These are phyloP conservation scores for Acleris sparsana DNA, from an alignment of 2,888 invertebrate species.

Conservation along the genomic window DNA sequence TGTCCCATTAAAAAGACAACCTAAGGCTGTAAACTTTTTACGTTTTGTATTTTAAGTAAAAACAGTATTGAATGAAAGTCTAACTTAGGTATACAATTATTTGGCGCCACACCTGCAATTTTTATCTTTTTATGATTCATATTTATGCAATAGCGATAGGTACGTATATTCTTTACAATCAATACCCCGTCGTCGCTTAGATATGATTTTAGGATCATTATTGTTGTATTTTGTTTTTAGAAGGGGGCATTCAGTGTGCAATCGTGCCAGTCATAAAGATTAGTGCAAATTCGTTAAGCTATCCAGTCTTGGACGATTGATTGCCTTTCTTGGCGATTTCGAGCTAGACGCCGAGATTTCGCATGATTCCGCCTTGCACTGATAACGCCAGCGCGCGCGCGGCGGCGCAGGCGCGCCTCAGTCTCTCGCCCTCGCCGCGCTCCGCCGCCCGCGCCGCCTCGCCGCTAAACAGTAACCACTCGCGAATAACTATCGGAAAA, in stretches of 20 bases:
- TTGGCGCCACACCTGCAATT: too few relatives aligned
- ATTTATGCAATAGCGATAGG: too few relatives aligned
- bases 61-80: too few relatives aligned
- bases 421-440: constrained; percentile 53
- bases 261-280: constrained; percentile 6
- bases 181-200: too few relatives aligned
- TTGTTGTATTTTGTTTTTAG: not conserved
- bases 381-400: constrained; percentile 60
- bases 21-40: not conserved
- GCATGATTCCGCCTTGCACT: constrained; percentile 67
- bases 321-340: constrained; percentile 22
- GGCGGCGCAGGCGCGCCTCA: constrained; percentile 41
- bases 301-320: constrained; percentile 31
- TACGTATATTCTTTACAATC: too few relatives aligned
- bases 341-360: constrained; percentile 54
- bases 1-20: not conserved
- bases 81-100: too few relatives aligned
- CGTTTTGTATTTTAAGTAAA: not conserved
- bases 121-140: too few relatives aligned
- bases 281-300: constrained; percentile 10
- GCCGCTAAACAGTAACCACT: constrained; percentile 26
- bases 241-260: not conserved
- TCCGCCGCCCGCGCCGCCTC: constrained; percentile 38
- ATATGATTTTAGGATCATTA: not conserved
- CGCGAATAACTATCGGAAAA: constrained; percentile 50